Conservation (phyloP, 2,888 invertebrate genomes). For the Cephus pulcher region DNA sequence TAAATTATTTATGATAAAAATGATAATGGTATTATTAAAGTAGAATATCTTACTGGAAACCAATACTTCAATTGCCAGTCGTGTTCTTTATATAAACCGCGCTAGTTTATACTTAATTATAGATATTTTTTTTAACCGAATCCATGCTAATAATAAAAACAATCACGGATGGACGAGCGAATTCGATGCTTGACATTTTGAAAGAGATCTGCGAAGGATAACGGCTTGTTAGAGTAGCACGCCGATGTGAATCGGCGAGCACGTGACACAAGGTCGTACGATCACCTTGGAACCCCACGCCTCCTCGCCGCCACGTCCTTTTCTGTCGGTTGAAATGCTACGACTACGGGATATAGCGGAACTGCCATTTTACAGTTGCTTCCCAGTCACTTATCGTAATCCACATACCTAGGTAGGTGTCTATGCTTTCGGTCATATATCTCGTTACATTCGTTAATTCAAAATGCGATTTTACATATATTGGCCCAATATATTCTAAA, state of each 20-base stretch:
- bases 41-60: background rate
- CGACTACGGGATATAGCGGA: slow-evolving; percentile 49
- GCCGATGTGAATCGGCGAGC: slow-evolving; percentile 26
- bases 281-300: slow-evolving; percentile 56
- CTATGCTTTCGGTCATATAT: background rate
- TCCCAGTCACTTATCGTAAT: background rate
- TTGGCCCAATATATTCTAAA: background rate
- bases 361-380: slow-evolving; percentile 50
- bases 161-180: background rate
- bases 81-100: background rate
- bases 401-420: background rate
- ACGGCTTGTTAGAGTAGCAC: background rate
- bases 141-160: background rate
- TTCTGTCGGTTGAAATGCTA: slow-evolving; percentile 28
- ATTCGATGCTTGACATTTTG: background rate
- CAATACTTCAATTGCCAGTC: background rate
- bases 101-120: background rate
- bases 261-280: slow-evolving; percentile 59
- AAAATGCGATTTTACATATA: background rate
- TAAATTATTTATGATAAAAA: background rate
- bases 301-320: slow-evolving; percentile 39
- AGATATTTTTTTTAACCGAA: background rate
- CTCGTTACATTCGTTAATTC: background rate
- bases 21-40: background rate
- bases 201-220: background rate